phyloP scores from a whole-genome alignment of 2,113 vertebrate genomes.

The Dasypus novemcinctus region DNA sequence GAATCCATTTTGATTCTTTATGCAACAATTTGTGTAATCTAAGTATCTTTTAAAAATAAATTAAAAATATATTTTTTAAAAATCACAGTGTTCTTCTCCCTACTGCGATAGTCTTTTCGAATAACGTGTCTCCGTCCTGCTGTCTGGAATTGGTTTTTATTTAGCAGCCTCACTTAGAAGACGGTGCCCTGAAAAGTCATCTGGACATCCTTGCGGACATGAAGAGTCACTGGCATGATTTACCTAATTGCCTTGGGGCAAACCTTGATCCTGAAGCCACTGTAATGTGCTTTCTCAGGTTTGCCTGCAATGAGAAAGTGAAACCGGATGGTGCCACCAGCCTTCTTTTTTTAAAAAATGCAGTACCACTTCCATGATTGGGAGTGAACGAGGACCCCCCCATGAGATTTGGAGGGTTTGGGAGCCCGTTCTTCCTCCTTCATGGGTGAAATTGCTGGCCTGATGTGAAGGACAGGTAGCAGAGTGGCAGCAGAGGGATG shows the following conservation, averaged over 20 bases:
- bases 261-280: too few species aligned
- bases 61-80: too few species aligned
- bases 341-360: background rate
- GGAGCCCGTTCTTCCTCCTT: too few species aligned
- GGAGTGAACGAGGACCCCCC: too few species aligned
- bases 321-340: background rate
- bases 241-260: background rate
- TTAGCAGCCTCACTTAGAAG: background rate
- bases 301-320: background rate
- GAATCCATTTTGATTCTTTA: too few species aligned
- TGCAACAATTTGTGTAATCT: too few species aligned
- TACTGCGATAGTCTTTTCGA: background rate
- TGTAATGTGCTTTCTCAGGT: background rate
- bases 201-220: background rate
- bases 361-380: background rate
- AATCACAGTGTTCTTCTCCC: background rate
- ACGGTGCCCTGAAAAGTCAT: background rate
- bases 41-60: too few species aligned
- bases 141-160: background rate
- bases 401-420: too few species aligned
- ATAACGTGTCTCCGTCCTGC: constrained; percentile 1
- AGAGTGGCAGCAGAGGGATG: too few species aligned
- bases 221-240: background rate
- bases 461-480: too few species aligned
- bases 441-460: too few species aligned